Conservation (phyloP, 2,797 vertebrate genomes). For the Sebastes hopkinsi region DNA sequence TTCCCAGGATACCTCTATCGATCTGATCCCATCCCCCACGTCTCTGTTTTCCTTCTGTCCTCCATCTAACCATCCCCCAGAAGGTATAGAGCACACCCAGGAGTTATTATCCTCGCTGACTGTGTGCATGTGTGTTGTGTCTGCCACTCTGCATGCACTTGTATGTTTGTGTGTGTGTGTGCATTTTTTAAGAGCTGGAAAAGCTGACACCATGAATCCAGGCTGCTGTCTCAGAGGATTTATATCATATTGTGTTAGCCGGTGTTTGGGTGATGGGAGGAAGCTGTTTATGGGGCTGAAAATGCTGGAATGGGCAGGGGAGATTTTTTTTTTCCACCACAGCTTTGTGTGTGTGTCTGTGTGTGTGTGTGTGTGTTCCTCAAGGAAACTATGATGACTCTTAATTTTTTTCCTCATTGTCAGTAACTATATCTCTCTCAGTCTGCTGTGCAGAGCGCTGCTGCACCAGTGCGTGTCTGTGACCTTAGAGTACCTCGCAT, state of each 20-base stretch:
- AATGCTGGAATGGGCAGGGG: slow-evolving; percentile 36
- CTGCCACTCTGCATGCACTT: background rate
- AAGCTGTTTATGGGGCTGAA: slow-evolving; percentile 46
- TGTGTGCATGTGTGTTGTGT: slow-evolving; percentile 18
- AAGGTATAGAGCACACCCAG: slow-evolving; percentile 17
- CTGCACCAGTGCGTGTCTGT: slow-evolving; percentile 25
- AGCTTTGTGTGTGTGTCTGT: background rate
- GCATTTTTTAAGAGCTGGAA: slow-evolving; percentile 31
- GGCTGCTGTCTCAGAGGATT: slow-evolving; percentile 43
- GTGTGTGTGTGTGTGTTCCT: background rate
- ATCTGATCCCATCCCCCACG: slow-evolving; percentile 49
- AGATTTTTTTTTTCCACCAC: background rate
- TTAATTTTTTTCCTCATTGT: slow-evolving; percentile 37
- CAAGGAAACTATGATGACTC: slow-evolving; percentile 42
- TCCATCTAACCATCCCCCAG: slow-evolving; percentile 45
- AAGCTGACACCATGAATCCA: slow-evolving; percentile 49
- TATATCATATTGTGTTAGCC: slow-evolving; percentile 45
- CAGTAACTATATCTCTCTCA: slow-evolving; percentile 45
- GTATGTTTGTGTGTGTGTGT: slow-evolving; percentile 1
- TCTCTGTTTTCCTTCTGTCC: slow-evolving; percentile 8
- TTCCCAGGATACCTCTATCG: slow-evolving; percentile 62
- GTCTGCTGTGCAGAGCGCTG: slow-evolving; percentile 29
- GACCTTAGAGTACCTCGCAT: slow-evolving; percentile 50
- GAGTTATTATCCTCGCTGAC: slow-evolving; percentile 20
- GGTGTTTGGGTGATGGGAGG: slow-evolving; percentile 50